Conservation (phyloP, 1,140 invertebrate genomes). For the Telenomus remus region DNA sequence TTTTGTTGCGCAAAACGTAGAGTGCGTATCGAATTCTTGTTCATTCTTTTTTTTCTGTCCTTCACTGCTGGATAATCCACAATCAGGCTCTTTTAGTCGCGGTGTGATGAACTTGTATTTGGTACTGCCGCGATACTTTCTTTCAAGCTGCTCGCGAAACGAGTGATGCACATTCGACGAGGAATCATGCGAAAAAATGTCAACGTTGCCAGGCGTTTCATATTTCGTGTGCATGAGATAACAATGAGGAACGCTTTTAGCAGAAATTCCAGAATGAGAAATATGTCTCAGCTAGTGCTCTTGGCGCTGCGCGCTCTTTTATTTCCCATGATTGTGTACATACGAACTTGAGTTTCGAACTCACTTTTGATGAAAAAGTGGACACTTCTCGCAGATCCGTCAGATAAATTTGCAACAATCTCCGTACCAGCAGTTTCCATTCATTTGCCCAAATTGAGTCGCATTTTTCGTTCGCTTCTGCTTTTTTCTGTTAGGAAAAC, state of each 20-base stretch:
- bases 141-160: slow-evolving; percentile 23
- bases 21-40: slow-evolving; percentile 11
- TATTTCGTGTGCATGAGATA: slow-evolving; percentile 41
- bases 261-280: slow-evolving; percentile 20
- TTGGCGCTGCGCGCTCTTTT: not conserved
- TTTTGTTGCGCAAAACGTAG: slow-evolving; percentile 30
- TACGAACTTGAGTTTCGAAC: too few relatives aligned
- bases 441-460: too few relatives aligned
- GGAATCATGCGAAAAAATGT: slow-evolving; percentile 36
- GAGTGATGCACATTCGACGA: slow-evolving; percentile 35
- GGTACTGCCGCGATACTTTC: slow-evolving; percentile 13
- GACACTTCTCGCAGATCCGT: too few relatives aligned
- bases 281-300: slow-evolving; percentile 9
- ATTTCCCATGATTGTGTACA: not conserved
- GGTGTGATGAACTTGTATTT: slow-evolving; percentile 28
- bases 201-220: slow-evolving; percentile 43
- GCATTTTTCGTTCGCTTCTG: too few relatives aligned
- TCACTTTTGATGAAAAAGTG: too few relatives aligned
- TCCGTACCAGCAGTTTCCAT: too few relatives aligned
- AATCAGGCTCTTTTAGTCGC: slow-evolving; percentile 16
- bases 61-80: too few relatives aligned
- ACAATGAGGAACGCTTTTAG: slow-evolving; percentile 36
- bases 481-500: too few relatives aligned
- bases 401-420: too few relatives aligned
- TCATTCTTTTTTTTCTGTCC: too few relatives aligned